Percentiles rank a stretch among this genome's conserved stretches.
Evolutionary conservation across 2,888 invertebrate species (phyloP).

Genomic region (Pteria penguin): DNA sequence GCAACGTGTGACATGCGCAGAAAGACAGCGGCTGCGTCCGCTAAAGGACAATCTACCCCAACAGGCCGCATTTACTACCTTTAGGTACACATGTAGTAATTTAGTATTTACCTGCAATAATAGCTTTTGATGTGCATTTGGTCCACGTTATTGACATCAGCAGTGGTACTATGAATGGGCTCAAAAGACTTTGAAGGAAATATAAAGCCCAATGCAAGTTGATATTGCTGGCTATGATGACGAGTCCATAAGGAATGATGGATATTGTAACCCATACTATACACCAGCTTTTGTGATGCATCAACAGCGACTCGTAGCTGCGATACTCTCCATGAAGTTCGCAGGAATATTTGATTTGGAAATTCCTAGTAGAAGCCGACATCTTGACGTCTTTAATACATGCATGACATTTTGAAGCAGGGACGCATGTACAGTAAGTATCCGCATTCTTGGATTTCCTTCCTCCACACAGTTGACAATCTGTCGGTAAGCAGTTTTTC

Average conservation of each 20-base stretch:
- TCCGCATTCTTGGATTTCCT: conserved; percentile 24
- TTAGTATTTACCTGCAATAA: conserved; percentile 65
- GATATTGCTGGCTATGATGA: conserved; percentile 59
- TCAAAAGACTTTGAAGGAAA: conserved; percentile 65
- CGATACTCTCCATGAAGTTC: conserved; percentile 58
- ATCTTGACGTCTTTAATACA: conserved; percentile 48
- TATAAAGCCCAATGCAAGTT: conserved; percentile 73
- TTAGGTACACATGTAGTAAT: too few relatives aligned
- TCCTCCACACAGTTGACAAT: conserved; percentile 52
- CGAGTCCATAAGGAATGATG: conserved; percentile 71
- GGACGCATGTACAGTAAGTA: conserved; percentile 48
- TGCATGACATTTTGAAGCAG: conserved; percentile 40
- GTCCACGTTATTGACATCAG: conserved; percentile 73
- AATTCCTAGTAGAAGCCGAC: conserved; percentile 6
- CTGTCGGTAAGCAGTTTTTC: conserved; percentile 27
- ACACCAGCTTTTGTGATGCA: conserved; percentile 74
- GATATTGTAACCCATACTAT: conserved; percentile 72
- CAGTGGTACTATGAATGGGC: conserved; percentile 68
- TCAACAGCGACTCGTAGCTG: conserved; percentile 64
- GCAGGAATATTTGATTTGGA: conserved; percentile 51
- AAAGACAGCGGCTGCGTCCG: too few relatives aligned
- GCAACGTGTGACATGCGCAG: too few relatives aligned
- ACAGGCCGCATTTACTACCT: too few relatives aligned
- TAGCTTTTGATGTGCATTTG: conserved; percentile 64
- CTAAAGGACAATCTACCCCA: too few relatives aligned